phyloP scores from a whole-genome alignment of 2,888 invertebrate species.

The Seira sanloemensis region DNA sequence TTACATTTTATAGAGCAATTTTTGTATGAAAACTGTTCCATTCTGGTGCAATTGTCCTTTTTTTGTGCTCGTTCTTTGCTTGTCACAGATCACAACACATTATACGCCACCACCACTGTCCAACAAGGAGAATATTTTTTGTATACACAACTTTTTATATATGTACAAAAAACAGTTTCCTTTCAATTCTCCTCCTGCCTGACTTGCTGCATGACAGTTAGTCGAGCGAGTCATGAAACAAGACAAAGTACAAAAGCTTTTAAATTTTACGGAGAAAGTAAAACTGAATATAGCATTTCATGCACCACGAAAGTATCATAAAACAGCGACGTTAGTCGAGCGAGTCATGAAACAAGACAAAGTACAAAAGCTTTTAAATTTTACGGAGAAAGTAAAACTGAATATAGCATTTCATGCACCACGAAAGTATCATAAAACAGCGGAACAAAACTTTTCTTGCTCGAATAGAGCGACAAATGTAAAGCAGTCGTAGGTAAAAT shows the following conservation, averaged over 20 bases:
- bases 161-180: background rate
- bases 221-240: background rate
- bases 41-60: background rate
- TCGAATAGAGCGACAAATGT: no score
- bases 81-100: conserved; percentile 4
- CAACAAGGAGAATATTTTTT: no score
- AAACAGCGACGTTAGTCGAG: background rate
- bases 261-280: background rate
- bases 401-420: background rate
- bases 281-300: background rate
- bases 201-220: background rate
- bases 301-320: background rate
- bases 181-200: background rate
- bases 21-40: no score
- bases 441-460: no score
- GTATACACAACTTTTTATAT: background rate
- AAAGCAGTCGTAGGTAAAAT: no score
- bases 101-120: background rate
- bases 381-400: background rate
- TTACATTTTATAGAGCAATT: no score
- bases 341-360: background rate
- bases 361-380: background rate
- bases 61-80: background rate
- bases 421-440: background rate
- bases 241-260: background rate